Evolutionary conservation across 2,888 invertebrate species (phyloP), one percentile per base, ranked within the genome.

Genomic region (Drosophila lutescens): DNA sequence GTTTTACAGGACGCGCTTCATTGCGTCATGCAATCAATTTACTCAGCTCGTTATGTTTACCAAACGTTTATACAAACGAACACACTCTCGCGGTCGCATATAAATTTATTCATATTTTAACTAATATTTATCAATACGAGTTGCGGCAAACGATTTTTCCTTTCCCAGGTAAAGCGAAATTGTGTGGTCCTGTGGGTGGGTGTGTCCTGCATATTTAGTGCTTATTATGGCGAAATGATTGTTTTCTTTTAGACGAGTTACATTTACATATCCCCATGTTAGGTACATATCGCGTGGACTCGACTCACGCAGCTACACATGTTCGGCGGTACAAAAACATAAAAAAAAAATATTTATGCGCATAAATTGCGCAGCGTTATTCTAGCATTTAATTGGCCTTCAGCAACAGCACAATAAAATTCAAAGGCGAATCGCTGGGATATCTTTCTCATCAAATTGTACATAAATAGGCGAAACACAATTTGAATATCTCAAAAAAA

Each of bases 1-100:
- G 85, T 90, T 90, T 90, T 90, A 90, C 90, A 90, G 90, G 90
- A 89, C 86, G 82, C 89, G 90, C 89, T 90, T 89, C 90, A 90
- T 90, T 90, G 90, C 89, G 80, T 83, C 78, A 79, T 85, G 89
- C 89, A 89, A 88, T 89, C 88, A 89, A 89, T 88, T 88, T 89
- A 76, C 79, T 77, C 53, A 60, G 67, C 84, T 77, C 79, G 85
- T 87, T 79, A 77, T 76, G 78, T 81, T 78, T 79, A 78, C 83
- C 77, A 73, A 78, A 47, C 75, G 76, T 66, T 75, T 50, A 53
- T 62, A 78, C 65, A 78, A 65, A 62, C 60, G 15, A n/a, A 36
- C 51, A 56, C 49, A 55, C 41, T 53, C 49, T 51, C 40, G 20
- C 30, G 17, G 46, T 15, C 43, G 41, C 54, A 56, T 53, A 65